Percentiles rank a stretch among this genome's conserved stretches.
phyloP scores from a whole-genome alignment of 2,797 vertebrate species.

The Microtus californicus region DNA sequence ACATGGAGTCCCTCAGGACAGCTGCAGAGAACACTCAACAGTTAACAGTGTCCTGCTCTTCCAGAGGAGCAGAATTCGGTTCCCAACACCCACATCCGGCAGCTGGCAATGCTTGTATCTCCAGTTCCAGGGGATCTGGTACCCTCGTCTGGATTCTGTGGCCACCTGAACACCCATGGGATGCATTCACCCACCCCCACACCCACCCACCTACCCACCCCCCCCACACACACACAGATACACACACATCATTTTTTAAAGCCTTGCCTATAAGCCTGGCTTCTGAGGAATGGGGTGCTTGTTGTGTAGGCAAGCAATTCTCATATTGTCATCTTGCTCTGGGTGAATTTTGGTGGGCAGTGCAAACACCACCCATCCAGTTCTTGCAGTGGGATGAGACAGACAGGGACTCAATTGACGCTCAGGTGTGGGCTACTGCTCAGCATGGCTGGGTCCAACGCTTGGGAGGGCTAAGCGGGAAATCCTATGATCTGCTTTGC shows the following conservation, averaged over 20 bases:
- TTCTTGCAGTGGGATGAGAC: not conserved
- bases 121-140: not conserved
- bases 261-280: not conserved
- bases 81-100: not conserved
- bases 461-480: not conserved
- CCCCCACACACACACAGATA: not conserved
- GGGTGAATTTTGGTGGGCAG: not conserved
- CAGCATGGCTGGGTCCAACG: not conserved
- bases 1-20: not conserved
- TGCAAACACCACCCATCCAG: not conserved
- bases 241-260: not conserved
- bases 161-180: not conserved
- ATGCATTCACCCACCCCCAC: too few relatives aligned
- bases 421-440: not conserved
- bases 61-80: not conserved
- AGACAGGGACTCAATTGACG: not conserved
- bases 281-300: fast-evolving
- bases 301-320: fast-evolving
- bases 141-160: not conserved
- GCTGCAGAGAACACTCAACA: not conserved
- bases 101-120: not conserved
- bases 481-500: not conserved
- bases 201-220: too few relatives aligned
- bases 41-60: not conserved
- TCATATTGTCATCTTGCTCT: not conserved